Evolutionary conservation across 1,140 invertebrate species (phyloP), one percentile per base, ranked within the genome.

Genomic region (Brevipalpus yothersi): DNA sequence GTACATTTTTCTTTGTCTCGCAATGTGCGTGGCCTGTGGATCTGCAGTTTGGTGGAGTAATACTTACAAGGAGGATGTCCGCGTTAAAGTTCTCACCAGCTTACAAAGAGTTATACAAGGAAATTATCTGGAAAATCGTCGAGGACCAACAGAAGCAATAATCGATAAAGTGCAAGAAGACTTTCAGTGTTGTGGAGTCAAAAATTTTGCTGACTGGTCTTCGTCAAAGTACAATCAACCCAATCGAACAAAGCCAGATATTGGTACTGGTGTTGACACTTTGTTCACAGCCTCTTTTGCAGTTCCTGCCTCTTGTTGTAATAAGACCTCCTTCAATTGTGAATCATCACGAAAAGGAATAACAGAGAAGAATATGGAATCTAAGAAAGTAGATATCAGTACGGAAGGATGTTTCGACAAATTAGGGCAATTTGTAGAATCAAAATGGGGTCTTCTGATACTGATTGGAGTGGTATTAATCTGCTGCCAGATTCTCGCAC

Each of bases 101-200:
- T 77, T 83, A 15, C 76, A 78, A 65, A 71, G 73, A 56, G 81
- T 81, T 23, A 77, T 85, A 41, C 69, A 80, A 71, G 73, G 79
- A 39, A 79, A 82, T 65, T 85, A 85, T 65, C 60, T 77, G n/a
- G 72, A 73, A 15, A 75, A 77, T 62, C 53, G 23, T 4, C 54
- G 51, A 31, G 12, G 17, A 17, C 58, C 59, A n/a, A 60, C 60
- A 4, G 56, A 64, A 47, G 17, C 53, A 13, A 12, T 64, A 8
- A 51, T 64, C 13, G 62, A 65, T 53, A 40, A 54, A n/a, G 53
- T 65, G 41, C 62, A 65, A 57, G 11, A 40, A 13, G 51, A 61
- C 31, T 59, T 68, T 11, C 53, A 62, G 9, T 68, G 67, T 49
- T 68, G 67, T 61, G 67, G 67, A 40, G 62, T 61, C n/a, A 61